Evolutionary conservation across 2,797 vertebrate genomes (phyloP), one percentile per base, ranked within the genome.

Genomic region (Pangasius sanitwongsei): DNA sequence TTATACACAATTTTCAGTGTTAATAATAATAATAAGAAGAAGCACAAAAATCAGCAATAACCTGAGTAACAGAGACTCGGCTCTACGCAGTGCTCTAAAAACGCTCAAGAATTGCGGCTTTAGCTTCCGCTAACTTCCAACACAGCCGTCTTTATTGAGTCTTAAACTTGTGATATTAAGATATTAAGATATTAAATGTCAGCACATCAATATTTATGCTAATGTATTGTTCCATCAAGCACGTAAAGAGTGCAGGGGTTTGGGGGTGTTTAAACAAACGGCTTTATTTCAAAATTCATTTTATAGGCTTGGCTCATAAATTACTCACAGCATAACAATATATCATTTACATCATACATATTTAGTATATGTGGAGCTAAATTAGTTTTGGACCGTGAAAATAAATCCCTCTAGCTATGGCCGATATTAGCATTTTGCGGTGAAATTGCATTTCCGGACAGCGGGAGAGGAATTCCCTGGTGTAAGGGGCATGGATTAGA

Each of bases 301-400:
- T 86, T 55, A 83, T 55, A 55, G 15, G 15, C 25, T 28, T 20
- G 57, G 13, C 55, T 88, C 82, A 85, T 61, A 63, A 92, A 90
- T 88, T 83, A 87, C 75, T 83, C 34, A 59, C 61, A 89, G 88
- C 72, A 15, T 55, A 59, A 67, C 84, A 44, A 85, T 88, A 85
- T 86, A 87, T 88, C 75, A 91, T 87, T 77, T 82, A 63, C 41
- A 67, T 89, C 63, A 78, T 89, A 89, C 83, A 92, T 92, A 90
- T 92, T 91, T 92, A 89, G 88, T 55, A 87, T 80, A 84, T 85
- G 55, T 81, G 83, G 82, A 48, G 28, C 86, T 89, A 91, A 92
- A 92, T 91, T 90, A 92, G 90, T 86, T 91, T 91, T 89, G 53
- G 44, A 20, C 63, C 55, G 41, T 88, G 6, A 89, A 87, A 89